phyloP scores from a whole-genome alignment of 2,113 vertebrate species.

The Callospermophilus lateralis region DNA sequence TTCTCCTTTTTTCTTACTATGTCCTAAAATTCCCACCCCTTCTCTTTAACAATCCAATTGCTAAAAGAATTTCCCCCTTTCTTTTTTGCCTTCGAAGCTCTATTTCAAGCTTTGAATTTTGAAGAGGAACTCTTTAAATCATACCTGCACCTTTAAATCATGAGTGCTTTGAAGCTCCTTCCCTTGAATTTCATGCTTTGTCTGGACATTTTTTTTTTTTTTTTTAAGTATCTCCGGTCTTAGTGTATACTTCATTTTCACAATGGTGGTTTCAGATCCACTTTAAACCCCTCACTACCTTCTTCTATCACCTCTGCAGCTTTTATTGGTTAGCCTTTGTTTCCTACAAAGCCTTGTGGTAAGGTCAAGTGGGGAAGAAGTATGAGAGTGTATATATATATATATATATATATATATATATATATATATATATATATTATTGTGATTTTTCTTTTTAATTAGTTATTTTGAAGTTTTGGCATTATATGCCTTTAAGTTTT shows the following conservation, averaged over 20 bases:
- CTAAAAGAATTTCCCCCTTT: not conserved
- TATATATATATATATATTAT: too few species aligned
- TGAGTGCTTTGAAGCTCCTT: not conserved
- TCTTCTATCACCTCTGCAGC: not conserved
- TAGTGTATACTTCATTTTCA: not conserved
- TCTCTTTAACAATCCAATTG: not conserved
- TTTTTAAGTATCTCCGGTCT: not conserved
- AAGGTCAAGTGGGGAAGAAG: not conserved
- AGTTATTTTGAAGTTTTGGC: slow-evolving; percentile 6
- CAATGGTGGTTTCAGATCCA: not conserved
- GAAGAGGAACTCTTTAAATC: not conserved
- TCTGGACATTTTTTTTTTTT: not conserved
- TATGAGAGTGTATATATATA: not conserved
- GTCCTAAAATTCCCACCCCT: not conserved
- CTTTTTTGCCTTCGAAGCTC: not conserved
- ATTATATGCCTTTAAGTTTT: not conserved
- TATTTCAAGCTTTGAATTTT: not conserved
- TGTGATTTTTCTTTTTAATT: not conserved
- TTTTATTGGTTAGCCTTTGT: not conserved
- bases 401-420: too few species aligned
- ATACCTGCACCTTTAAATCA: not conserved
- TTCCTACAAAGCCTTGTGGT: not conserved
- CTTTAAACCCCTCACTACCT: not conserved
- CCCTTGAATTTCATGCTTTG: not conserved
- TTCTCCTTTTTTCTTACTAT: not conserved